Percentiles rank a stretch among this genome's conserved stretches.
phyloP scores from a whole-genome alignment of 2,113 vertebrate species.

The Onychostruthus taczanowskii region DNA sequence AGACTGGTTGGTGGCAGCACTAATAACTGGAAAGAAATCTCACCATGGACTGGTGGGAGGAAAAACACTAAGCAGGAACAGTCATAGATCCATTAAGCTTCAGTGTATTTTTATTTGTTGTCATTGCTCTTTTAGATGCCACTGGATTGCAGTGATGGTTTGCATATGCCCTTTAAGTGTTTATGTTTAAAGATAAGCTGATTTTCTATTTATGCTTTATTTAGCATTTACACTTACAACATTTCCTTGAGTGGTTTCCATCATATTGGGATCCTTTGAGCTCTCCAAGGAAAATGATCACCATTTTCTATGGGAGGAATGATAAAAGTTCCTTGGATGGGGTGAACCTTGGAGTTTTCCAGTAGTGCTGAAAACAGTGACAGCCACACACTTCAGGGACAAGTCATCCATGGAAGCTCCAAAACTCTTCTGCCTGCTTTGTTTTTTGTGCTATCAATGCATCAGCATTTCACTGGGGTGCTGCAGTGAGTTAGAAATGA shows the following conservation, averaged over 20 bases:
- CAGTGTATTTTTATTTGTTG: background rate
- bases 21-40: slow-evolving; percentile 1
- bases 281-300: background rate
- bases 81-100: background rate
- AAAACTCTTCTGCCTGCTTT: background rate
- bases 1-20: background rate
- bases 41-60: background rate
- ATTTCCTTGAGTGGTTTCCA: slow-evolving; percentile 34
- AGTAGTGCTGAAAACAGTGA: background rate
- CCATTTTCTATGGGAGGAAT: background rate
- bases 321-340: background rate
- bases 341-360: background rate
- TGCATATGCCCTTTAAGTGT: slow-evolving; percentile 37
- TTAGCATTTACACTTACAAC: slow-evolving; percentile 2
- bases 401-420: background rate
- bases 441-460: fast-evolving
- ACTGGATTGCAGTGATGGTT: slow-evolving; percentile 23
- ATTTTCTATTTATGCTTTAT: slow-evolving; percentile 27
- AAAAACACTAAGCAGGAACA: background rate
- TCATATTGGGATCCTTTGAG: slow-evolving; percentile 6
- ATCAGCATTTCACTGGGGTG: background rate
- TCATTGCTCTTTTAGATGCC: background rate
- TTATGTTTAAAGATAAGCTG: slow-evolving; percentile 48
- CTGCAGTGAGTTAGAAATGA: background rate
- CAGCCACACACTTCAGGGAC: background rate